These are phyloP conservation scores for Xiphophorus couchianus DNA, from an alignment of 2,113 vertebrate genomes.

Conservation along the genomic window DNA sequence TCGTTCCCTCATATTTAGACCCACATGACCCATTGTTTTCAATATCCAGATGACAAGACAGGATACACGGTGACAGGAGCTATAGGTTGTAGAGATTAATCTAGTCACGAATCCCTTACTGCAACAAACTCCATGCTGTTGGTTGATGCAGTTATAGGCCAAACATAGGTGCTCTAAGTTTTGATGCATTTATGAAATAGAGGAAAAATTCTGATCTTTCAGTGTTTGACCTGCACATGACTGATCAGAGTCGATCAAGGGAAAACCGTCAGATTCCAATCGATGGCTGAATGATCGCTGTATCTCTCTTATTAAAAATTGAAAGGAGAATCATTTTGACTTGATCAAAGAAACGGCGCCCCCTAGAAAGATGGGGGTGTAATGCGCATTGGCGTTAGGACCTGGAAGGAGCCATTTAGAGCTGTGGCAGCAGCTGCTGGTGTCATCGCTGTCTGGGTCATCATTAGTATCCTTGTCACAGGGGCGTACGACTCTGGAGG, in stretches of 20 bases:
- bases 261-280: too few species aligned
- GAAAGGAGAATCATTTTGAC: slow-evolving; percentile 33
- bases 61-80: background rate
- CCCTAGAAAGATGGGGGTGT: slow-evolving; percentile 15
- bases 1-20: background rate
- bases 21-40: background rate
- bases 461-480: slow-evolving; percentile 66
- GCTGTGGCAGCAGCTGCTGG: slow-evolving; percentile 56
- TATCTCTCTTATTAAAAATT: slow-evolving; percentile 6
- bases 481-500: slow-evolving; percentile 60
- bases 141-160: too few species aligned
- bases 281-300: too few species aligned
- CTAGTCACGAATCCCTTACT: too few species aligned
- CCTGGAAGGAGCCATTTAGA: slow-evolving; percentile 55
- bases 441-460: slow-evolving; percentile 57
- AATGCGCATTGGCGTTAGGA: slow-evolving; percentile 41
- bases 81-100: too few species aligned
- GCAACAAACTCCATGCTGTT: too few species aligned
- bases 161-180: too few species aligned
- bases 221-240: too few species aligned
- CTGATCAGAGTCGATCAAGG: too few species aligned
- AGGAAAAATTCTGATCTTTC: too few species aligned
- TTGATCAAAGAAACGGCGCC: slow-evolving; percentile 41
- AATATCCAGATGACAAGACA: background rate
- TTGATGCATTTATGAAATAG: too few species aligned